These are phyloP conservation scores for Actenoides lindsayi DNA, from an alignment of 2,113 vertebrate species.

Conservation along the genomic window DNA sequence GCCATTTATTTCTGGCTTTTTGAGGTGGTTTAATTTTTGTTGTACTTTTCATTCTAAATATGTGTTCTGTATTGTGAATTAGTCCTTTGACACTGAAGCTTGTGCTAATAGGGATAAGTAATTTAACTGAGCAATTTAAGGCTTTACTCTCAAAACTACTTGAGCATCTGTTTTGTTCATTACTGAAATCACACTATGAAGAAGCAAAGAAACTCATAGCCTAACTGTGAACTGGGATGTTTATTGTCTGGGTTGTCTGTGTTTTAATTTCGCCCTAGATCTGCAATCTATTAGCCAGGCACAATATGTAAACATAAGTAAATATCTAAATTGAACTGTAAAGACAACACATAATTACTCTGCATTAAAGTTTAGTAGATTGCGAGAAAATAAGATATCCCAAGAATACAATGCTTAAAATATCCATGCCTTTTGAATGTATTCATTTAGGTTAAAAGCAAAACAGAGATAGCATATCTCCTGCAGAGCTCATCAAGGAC, in stretches of 20 bases:
- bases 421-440: background rate
- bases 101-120: background rate
- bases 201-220: constrained; percentile 1
- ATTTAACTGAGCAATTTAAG: background rate
- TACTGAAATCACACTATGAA: constrained; percentile 18
- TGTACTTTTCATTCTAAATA: background rate
- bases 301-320: background rate
- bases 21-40: background rate
- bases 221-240: background rate
- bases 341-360: background rate
- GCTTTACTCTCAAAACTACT: background rate
- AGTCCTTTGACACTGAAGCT: background rate
- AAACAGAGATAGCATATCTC: background rate
- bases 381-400: background rate
- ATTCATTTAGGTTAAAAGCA: constrained; percentile 10
- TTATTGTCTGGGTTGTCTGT: background rate
- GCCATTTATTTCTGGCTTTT: background rate
- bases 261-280: constrained; percentile 22
- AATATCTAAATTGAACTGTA: background rate
- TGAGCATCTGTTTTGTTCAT: constrained; percentile 25
- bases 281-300: background rate
- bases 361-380: background rate
- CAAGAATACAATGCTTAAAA: background rate
- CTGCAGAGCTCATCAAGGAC: background rate
- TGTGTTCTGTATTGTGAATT: constrained; percentile 14